phyloP scores from a whole-genome alignment of 2,113 vertebrate species.

The Etheostoma spectabile region DNA sequence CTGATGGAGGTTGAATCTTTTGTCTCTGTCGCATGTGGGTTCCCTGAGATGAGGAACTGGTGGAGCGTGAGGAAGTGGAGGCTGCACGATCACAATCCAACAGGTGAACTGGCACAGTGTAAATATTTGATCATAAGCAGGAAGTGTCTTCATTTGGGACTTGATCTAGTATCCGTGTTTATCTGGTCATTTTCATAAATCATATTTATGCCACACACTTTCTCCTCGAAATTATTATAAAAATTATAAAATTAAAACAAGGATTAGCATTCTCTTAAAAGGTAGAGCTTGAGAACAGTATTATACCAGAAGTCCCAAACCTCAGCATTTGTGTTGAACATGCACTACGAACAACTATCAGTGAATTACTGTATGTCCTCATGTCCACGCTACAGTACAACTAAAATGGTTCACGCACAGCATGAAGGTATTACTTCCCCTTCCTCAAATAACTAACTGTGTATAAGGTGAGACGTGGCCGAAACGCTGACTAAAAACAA shows the following conservation, averaged over 20 bases:
- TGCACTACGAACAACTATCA: too few relatives aligned
- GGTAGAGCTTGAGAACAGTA: too few relatives aligned
- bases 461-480: conserved; percentile 1
- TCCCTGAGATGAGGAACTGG: background rate
- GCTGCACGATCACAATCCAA: background rate
- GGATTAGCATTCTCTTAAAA: too few relatives aligned
- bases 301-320: too few relatives aligned
- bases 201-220: background rate
- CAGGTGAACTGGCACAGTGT: background rate
- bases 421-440: conserved; percentile 36
- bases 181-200: background rate
- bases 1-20: background rate
- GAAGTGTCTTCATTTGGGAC: too few relatives aligned
- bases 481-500: conserved; percentile 27
- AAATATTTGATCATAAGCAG: background rate
- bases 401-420: background rate
- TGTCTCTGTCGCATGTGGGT: background rate
- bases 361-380: too few relatives aligned
- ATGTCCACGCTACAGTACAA: too few relatives aligned
- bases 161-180: background rate
- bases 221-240: background rate
- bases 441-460: conserved; percentile 20
- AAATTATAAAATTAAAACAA: background rate
- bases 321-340: too few relatives aligned
- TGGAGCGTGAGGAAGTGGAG: background rate